phyloP scores from a whole-genome alignment of 2,113 vertebrate species.

The Sakesphorus luctuosus region DNA sequence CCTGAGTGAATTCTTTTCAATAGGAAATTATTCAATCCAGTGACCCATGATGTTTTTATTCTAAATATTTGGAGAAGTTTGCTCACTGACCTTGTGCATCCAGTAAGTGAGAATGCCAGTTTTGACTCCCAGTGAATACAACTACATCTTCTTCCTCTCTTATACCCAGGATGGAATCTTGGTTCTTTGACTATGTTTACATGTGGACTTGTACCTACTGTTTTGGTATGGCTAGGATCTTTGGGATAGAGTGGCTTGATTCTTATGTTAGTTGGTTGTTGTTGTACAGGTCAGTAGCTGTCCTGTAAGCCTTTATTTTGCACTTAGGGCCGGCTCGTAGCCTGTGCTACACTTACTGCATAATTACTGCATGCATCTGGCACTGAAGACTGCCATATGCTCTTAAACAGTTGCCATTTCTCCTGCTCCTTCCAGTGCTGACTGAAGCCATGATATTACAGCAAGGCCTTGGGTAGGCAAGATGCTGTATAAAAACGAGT shows the following conservation, averaged over 20 bases:
- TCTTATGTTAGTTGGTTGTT: not conserved
- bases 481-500: not conserved
- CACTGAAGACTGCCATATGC: not conserved
- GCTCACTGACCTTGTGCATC: not conserved
- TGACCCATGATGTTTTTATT: not conserved
- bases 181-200: not conserved
- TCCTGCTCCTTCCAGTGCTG: not conserved
- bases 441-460: not conserved
- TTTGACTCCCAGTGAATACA: not conserved
- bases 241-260: not conserved
- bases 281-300: not conserved
- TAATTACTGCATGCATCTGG: not conserved
- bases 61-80: not conserved
- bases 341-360: not conserved
- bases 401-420: not conserved
- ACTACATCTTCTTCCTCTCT: not conserved
- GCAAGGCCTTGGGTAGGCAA: not conserved
- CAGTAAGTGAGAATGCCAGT: not conserved
- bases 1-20: not conserved
- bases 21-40: not conserved
- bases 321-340: accelerated
- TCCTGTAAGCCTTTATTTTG: not conserved
- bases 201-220: not conserved
- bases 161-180: not conserved
- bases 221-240: not conserved